Percentiles rank a stretch among this genome's conserved stretches.
Evolutionary conservation across 1,140 invertebrate genomes (phyloP).

Genomic region (Eufriesea mexicana): DNA sequence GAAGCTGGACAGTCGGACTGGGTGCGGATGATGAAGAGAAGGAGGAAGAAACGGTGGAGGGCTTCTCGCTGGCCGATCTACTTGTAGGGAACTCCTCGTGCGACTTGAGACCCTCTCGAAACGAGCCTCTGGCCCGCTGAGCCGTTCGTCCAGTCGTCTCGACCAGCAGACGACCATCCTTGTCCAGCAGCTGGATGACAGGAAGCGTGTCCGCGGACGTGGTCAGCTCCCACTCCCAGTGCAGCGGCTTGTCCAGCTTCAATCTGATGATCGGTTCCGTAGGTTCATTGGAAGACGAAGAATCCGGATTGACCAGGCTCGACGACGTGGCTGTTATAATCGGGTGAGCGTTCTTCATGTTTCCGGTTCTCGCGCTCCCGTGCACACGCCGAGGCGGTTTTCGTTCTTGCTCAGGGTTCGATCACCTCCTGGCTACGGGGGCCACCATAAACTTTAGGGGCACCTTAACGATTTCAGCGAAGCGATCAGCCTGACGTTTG

Average conservation of each 20-base stretch:
- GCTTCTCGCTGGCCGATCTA: not conserved
- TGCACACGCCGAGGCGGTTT: not conserved
- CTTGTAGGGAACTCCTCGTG: conserved; percentile 68
- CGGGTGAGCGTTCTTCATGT: conserved; percentile 68
- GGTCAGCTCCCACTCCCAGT: conserved; percentile 79
- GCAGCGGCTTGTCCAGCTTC: conserved; percentile 73
- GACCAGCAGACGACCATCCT: conserved; percentile 74
- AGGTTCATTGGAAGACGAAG: conserved; percentile 38
- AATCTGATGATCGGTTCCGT: conserved; percentile 73
- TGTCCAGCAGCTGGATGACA: conserved; percentile 76
- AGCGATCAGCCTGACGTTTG: not conserved
- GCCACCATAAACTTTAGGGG: not conserved
- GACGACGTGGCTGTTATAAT: conserved; percentile 66
- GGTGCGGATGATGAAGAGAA: conserved; percentile 11
- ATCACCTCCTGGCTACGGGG: not conserved
- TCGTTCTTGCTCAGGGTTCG: conserved; percentile 4
- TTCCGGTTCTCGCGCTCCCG: conserved; percentile 39
- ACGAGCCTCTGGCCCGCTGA: conserved; percentile 75
- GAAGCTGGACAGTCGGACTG: not conserved
- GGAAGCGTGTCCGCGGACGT: conserved; percentile 75
- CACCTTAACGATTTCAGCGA: not conserved
- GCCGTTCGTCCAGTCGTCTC: conserved; percentile 76
- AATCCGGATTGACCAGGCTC: conserved; percentile 46
- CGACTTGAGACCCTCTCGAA: conserved; percentile 69
- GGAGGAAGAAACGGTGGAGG: not conserved